A percentile compares a stretch with the other conserved stretches of the same genome.
phyloP scores from a whole-genome alignment of 2,888 invertebrate genomes.

The Microplitis manilae region DNA sequence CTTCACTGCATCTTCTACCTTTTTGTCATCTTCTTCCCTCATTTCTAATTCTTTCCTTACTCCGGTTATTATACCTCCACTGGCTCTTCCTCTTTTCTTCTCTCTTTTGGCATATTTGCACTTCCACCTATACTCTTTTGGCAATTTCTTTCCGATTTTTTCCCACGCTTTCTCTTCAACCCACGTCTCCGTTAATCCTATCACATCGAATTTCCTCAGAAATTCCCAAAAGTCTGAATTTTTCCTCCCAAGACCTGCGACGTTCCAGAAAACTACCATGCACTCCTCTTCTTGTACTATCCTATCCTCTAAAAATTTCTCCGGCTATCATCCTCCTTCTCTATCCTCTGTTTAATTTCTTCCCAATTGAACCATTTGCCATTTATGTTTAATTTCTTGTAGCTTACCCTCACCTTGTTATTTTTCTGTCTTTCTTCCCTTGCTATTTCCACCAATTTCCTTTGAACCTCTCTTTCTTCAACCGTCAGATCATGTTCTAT shows the following conservation, averaged over 20 bases:
- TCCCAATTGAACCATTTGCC: constrained; percentile 54
- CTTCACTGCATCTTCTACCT: no score
- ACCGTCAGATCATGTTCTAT: constrained; percentile 21
- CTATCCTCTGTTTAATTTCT: neutral
- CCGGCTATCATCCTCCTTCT: constrained; percentile 49
- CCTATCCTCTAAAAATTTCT: neutral
- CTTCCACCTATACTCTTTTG: constrained; percentile 30
- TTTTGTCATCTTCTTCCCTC: no score
- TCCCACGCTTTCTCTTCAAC: constrained; percentile 34
- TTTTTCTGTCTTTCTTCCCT: constrained; percentile 10
- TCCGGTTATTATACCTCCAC: constrained; percentile 31
- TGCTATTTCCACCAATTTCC: neutral
- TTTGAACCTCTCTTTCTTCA: constrained; percentile 30
- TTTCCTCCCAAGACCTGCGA: constrained; percentile 12
- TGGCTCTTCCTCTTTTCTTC: constrained; percentile 31
- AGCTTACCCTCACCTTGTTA: constrained; percentile 27
- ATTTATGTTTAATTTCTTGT: neutral
- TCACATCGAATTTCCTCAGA: neutral
- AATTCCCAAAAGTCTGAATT: constrained; percentile 26
- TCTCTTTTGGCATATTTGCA: constrained; percentile 18
- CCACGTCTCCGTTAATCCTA: constrained; percentile 35
- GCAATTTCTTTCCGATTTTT: neutral
- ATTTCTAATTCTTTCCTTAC: constrained; percentile 20
- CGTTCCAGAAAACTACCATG: constrained; percentile 32
- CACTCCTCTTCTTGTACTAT: no score